Conservation (phyloP, 2,888 invertebrate genomes). For the Nebria salina region DNA sequence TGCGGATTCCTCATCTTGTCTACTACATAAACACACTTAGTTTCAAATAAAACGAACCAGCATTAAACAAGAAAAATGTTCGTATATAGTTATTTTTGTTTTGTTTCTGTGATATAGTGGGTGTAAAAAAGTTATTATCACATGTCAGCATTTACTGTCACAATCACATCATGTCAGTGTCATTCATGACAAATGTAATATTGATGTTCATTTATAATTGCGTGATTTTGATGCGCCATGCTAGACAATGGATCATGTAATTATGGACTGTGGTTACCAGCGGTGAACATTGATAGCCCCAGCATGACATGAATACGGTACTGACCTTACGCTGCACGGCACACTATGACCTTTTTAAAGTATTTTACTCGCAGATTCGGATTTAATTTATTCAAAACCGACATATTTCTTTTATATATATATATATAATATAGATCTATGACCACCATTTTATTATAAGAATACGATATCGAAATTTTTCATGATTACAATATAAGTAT, state of each 20-base stretch:
- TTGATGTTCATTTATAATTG: not conserved
- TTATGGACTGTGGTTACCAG: not conserved
- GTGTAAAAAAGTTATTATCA: not conserved
- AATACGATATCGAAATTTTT: no score
- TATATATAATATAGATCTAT: not conserved
- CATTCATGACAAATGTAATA: not conserved
- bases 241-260: slow-evolving; percentile 8
- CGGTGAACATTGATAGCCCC: slow-evolving; percentile 5
- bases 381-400: not conserved
- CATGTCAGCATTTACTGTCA: not conserved
- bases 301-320: not conserved
- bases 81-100: not conserved
- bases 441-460: no score
- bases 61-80: not conserved
- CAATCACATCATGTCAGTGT: not conserved
- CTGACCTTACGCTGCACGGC: not conserved
- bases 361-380: not conserved
- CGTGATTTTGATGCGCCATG: not conserved
- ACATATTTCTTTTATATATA: not conserved
- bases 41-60: not conserved
- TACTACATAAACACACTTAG: not conserved
- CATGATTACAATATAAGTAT: no score
- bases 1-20: slow-evolving; percentile 25
- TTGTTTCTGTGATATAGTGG: not conserved
- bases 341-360: not conserved